phyloP scores from a whole-genome alignment of 2,888 invertebrate species.

The Cabera pusaria region DNA sequence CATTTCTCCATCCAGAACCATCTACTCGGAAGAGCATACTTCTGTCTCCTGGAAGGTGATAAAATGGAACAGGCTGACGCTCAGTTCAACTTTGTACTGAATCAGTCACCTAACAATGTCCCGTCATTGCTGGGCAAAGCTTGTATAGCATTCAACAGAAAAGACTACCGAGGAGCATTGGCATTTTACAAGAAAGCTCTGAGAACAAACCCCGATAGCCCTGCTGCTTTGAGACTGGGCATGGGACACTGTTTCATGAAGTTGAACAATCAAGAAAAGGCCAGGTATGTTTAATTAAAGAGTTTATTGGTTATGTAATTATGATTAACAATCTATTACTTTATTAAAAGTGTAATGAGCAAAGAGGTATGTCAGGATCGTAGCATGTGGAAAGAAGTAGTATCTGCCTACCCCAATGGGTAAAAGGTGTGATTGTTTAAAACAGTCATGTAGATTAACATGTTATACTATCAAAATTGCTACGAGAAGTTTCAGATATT shows the following conservation, averaged over 20 bases:
- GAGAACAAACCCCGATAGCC: slow-evolving; percentile 97
- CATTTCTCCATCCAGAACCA: slow-evolving; percentile 87
- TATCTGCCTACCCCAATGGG: no score
- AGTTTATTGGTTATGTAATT: no score
- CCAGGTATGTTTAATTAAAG: no score
- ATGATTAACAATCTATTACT: no score
- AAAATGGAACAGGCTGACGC: slow-evolving; percentile 99
- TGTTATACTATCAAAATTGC: no score
- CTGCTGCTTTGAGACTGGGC: slow-evolving; percentile 97
- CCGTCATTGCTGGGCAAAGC: slow-evolving; percentile 99
- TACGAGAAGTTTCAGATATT: no score
- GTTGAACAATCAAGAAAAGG: slow-evolving; percentile 97
- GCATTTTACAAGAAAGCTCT: slow-evolving; percentile 99
- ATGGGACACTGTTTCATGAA: slow-evolving; percentile 99
- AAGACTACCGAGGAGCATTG: slow-evolving; percentile 96
- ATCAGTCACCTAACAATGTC: slow-evolving; percentile 97
- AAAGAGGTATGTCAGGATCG: no score
- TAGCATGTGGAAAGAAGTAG: no score
- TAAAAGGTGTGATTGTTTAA: no score
- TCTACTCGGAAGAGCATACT: slow-evolving; percentile 98
- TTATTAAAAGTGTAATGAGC: no score
- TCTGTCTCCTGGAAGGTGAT: slow-evolving; percentile 98
- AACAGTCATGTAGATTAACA: no score
- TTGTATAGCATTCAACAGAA: slow-evolving; percentile 99
- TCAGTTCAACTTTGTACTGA: slow-evolving; percentile 99